Percentiles rank a stretch among this genome's conserved stretches.
phyloP scores from a whole-genome alignment of 2,113 vertebrate genomes.

The Cathartes aura region DNA sequence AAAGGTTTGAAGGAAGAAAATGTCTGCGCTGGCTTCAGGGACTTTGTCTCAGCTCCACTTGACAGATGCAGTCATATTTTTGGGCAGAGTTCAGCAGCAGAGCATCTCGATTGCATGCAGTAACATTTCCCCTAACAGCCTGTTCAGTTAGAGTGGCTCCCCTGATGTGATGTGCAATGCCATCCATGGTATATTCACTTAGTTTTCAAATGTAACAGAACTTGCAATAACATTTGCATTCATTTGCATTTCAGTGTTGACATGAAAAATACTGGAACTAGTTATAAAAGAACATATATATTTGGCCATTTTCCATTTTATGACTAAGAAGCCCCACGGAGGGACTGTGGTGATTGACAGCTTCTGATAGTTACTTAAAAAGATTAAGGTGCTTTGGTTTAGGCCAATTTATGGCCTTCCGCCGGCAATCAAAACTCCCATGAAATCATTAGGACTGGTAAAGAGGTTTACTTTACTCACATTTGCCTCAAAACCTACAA shows the following conservation, averaged over 20 bases:
- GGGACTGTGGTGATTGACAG: background rate
- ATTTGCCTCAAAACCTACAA: background rate
- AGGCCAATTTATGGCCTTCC: background rate
- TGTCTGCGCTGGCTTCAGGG: background rate
- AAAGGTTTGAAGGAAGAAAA: background rate
- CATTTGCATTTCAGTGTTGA: constrained; percentile 9
- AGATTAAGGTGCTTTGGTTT: background rate
- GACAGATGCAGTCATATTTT: background rate
- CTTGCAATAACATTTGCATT: background rate
- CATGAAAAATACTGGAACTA: background rate
- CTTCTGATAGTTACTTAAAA: background rate
- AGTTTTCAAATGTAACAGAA: background rate
- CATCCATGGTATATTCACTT: background rate
- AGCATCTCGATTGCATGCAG: background rate
- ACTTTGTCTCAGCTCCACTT: background rate
- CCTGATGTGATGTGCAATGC: background rate
- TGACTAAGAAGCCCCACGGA: background rate
- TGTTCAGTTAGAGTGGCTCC: background rate
- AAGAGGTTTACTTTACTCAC: background rate
- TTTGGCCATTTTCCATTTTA: background rate
- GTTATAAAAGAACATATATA: background rate
- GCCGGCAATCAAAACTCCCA: background rate
- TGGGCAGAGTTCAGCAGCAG: background rate
- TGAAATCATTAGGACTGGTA: background rate
- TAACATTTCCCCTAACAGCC: background rate